phyloP scores from a whole-genome alignment of 2,113 vertebrate genomes.

The Chelonoidis abingdonii region DNA sequence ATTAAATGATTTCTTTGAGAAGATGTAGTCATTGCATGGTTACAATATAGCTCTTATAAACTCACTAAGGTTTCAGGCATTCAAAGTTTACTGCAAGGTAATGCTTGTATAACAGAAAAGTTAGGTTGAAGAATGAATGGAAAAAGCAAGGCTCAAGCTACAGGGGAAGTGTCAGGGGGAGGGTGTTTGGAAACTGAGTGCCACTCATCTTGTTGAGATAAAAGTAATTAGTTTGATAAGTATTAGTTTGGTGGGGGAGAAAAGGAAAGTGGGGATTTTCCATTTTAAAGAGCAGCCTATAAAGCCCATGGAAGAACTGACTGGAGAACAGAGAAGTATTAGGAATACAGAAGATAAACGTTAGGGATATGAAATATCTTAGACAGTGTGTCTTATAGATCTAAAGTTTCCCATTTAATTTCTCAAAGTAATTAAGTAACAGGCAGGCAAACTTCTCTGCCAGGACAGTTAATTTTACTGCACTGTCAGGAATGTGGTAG shows the following conservation, averaged over 20 bases:
- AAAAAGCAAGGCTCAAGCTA: background rate
- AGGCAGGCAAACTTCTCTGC: background rate
- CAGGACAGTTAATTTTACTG: background rate
- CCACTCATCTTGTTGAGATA: background rate
- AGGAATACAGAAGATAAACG: background rate
- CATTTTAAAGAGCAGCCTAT: background rate
- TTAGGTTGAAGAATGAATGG: background rate
- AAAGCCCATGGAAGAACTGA: background rate
- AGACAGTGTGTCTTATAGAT: background rate
- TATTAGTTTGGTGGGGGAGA: background rate
- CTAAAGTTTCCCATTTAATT: background rate
- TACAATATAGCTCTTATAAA: background rate
- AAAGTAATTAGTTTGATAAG: background rate
- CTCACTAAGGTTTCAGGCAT: background rate
- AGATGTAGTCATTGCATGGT: background rate
- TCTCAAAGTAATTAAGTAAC: background rate
- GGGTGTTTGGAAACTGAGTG: background rate
- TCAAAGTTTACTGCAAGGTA: background rate
- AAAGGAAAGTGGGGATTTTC: background rate
- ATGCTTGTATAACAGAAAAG: background rate
- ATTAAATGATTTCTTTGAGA: background rate
- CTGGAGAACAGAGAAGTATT: background rate
- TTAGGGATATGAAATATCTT: background rate
- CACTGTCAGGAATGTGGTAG: background rate
- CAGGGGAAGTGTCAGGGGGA: background rate